Base-by-base conservation (phyloP, 1,140 invertebrate genomes). In the Papilio helenus region DNA sequence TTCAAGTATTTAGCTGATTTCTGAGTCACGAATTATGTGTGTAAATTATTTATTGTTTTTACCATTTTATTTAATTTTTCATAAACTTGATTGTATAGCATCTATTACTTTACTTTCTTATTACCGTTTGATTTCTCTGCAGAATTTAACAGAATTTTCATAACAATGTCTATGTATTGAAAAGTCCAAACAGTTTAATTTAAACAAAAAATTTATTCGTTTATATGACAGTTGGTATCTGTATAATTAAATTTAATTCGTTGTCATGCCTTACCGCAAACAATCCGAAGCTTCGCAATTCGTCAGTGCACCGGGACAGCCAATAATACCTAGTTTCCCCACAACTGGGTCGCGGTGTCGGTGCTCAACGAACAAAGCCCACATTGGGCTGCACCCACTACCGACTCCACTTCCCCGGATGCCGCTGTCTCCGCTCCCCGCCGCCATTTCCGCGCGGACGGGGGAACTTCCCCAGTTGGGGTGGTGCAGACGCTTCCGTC, bases 401-500 rank as follows among this genome's bases (percentile, higher is more conserved):
- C 83, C 82, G 80, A 74, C 84, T 89, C 88, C 89, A 89, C 90
- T 88, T 90, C 83, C 26, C 87, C 90, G 90, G 91, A 94, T 81
- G 87, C 84, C 85, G 85, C 87, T 90, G 92, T 92, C 92, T 93
- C 92, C 91, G 90, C 85, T 90, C 88, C 87, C 88, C 90, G 86
- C 90, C 92, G 90, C 89, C 89, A 91, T 90, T 92, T 93, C 91
- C 91, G 87, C 61, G 73, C 44, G 74, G 49, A 61, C 73, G 76
- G 80, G 81, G 79, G 80, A 34, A 79, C 76, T 68, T 68, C 61
- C 61, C 61, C 61, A 68, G 61, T 68, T 84, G 80, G 85, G 81
- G 82, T 78, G 79, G 84, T 76, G 72, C 76, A 39, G 85, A 81
- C 68, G 71, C 84, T 91, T 89, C 87, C 88, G 88, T 61, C 55